Percentiles rank a stretch among this genome's conserved stretches.
These are phyloP conservation scores for Garra rufa DNA, from an alignment of 2,113 vertebrate genomes.

Conservation along the genomic window DNA sequence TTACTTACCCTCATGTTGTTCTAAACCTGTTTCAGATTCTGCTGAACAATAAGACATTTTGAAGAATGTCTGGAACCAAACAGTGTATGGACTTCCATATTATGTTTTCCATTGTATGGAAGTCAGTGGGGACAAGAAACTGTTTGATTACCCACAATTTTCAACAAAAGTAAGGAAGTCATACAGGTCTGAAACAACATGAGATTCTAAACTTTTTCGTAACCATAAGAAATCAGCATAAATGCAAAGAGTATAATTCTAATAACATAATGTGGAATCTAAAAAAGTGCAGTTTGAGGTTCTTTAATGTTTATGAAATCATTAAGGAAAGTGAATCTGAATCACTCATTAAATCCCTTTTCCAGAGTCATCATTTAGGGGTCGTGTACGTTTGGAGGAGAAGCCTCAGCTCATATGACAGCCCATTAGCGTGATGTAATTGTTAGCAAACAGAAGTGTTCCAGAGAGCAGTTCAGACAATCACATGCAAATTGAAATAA, in stretches of 20 bases:
- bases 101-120: too few species aligned
- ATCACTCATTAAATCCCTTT: not conserved
- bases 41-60: too few species aligned
- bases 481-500: conserved; percentile 60
- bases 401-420: conserved; percentile 36
- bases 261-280: not conserved
- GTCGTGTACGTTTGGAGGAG: conserved; percentile 42
- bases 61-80: too few species aligned
- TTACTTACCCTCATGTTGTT: too few species aligned
- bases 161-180: too few species aligned
- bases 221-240: not conserved
- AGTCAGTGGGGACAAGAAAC: too few species aligned
- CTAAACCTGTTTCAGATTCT: too few species aligned
- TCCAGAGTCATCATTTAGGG: conserved; percentile 38
- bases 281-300: not conserved
- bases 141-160: too few species aligned
- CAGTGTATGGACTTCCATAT: too few species aligned
- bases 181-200: too few species aligned
- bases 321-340: not conserved
- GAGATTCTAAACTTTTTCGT: not conserved
- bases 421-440: conserved; percentile 61
- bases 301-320: not conserved
- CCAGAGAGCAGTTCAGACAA: conserved; percentile 55
- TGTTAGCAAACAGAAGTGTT: conserved; percentile 60
- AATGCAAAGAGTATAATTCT: not conserved